Evolutionary conservation across 1,140 invertebrate genomes (phyloP).

Genomic region (Pseudachorutes palmiensis): DNA sequence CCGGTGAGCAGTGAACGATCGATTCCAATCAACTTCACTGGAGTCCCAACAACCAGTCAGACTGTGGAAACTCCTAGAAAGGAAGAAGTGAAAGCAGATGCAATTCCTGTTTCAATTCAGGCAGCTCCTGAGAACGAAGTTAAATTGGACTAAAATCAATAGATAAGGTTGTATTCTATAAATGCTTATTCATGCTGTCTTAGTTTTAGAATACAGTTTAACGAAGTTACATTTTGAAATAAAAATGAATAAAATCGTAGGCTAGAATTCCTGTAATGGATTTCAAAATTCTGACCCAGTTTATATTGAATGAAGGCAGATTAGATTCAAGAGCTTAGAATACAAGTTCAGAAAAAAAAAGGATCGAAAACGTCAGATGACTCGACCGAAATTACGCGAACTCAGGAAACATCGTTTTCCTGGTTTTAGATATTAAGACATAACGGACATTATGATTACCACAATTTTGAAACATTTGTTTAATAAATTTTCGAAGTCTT

Average conservation of each 20-base stretch:
- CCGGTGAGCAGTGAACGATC: neutral
- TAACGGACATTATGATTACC: no score
- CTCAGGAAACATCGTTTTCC: no score
- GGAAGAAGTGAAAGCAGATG: neutral
- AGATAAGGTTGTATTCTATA: neutral
- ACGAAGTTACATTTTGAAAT: neutral
- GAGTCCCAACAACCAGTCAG: neutral
- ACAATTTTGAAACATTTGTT: no score
- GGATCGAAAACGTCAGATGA: no score
- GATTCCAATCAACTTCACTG: slow-evolving; percentile 1
- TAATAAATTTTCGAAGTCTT: no score
- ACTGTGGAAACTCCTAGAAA: neutral
- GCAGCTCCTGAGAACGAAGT: neutral
- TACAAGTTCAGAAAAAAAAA: no score
- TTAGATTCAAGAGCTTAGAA: no score
- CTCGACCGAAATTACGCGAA: no score
- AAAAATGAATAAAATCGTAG: neutral
- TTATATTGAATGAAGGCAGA: no score
- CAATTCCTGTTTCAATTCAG: neutral
- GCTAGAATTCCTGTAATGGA: neutral
- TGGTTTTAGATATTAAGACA: no score
- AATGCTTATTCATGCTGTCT: no score
- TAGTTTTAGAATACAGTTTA: neutral
- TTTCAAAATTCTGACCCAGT: no score
- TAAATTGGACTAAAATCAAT: neutral